A percentile compares a stretch with the other conserved stretches of the same genome.
Conservation (phyloP, 30 jellyfish, hydroid and myxozoan genomes). For the Chironex yamaguchii region DNA sequence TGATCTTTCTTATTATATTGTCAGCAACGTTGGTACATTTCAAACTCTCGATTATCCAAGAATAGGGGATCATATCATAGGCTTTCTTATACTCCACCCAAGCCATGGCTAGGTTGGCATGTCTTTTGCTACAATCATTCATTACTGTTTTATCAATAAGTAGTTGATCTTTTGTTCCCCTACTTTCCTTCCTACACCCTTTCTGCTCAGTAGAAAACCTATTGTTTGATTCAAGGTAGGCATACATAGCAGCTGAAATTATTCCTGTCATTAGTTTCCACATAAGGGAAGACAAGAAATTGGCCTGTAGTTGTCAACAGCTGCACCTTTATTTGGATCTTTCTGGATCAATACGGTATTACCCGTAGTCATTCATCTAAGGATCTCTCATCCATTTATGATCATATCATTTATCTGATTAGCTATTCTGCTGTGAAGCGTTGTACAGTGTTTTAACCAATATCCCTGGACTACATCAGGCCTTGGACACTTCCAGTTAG, state of each 20-base stretch:
- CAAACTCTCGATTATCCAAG: conserved; percentile 10
- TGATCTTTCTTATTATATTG: background rate
- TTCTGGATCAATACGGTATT: too few relatives aligned
- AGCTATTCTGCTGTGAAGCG: too few relatives aligned
- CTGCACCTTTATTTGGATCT: too few relatives aligned
- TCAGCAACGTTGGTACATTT: conserved; percentile 14
- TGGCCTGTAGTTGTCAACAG: too few relatives aligned
- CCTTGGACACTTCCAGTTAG: too few relatives aligned
- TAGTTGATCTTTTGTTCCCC: conserved; percentile 19
- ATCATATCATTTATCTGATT: too few relatives aligned
- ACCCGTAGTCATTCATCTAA: too few relatives aligned
- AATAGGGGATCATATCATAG: conserved; percentile 18
- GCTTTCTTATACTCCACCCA: background rate
- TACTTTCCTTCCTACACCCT: conserved; percentile 10
- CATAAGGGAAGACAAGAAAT: too few relatives aligned
- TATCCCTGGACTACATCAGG: too few relatives aligned
- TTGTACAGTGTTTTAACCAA: too few relatives aligned
- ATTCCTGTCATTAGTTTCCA: conserved; percentile 3
- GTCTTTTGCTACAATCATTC: background rate
- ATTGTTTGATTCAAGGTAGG: background rate
- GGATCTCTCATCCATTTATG: too few relatives aligned
- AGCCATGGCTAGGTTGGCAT: background rate
- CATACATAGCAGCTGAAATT: conserved; percentile 12
- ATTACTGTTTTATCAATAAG: background rate
- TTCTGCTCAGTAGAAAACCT: conserved; percentile 5